phyloP scores from a whole-genome alignment of 2,113 vertebrate species.

The Micronycteris hirsuta region DNA sequence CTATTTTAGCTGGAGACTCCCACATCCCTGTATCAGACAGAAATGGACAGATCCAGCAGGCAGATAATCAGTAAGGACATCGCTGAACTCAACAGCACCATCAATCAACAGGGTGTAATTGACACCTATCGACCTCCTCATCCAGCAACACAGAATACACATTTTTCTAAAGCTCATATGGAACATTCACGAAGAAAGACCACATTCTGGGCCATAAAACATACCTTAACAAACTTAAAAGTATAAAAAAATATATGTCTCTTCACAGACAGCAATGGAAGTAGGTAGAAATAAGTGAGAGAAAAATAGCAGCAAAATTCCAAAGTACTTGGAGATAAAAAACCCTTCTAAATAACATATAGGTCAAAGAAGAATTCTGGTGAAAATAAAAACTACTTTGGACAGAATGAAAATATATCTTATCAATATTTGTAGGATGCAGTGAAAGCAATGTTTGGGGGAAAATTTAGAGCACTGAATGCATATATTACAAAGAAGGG shows the following conservation, averaged over 20 bases:
- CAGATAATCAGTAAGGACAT: conserved; percentile 2
- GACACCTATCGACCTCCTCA: not conserved
- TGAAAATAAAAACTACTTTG: not conserved
- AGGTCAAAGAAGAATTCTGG: not conserved
- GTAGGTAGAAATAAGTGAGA: not conserved
- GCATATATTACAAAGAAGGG: not conserved
- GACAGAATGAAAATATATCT: not conserved
- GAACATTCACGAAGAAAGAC: not conserved
- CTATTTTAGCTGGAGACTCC: not conserved
- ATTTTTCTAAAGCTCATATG: not conserved
- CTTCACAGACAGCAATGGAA: not conserved
- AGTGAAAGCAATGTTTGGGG: not conserved
- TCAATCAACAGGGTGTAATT: not conserved
- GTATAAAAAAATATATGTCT: not conserved
- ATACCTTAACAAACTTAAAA: not conserved
- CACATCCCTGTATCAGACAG: not conserved
- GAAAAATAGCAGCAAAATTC: not conserved
- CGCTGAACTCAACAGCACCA: not conserved
- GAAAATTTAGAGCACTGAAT: not conserved
- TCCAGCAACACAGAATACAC: not conserved
- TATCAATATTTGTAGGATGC: not conserved
- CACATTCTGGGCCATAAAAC: not conserved
- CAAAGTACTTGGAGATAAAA: not conserved
- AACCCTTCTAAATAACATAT: not conserved
- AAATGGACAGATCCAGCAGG: not conserved